phyloP scores from a whole-genome alignment of 2,888 invertebrate genomes.

The Cataglyphis albicans region DNA sequence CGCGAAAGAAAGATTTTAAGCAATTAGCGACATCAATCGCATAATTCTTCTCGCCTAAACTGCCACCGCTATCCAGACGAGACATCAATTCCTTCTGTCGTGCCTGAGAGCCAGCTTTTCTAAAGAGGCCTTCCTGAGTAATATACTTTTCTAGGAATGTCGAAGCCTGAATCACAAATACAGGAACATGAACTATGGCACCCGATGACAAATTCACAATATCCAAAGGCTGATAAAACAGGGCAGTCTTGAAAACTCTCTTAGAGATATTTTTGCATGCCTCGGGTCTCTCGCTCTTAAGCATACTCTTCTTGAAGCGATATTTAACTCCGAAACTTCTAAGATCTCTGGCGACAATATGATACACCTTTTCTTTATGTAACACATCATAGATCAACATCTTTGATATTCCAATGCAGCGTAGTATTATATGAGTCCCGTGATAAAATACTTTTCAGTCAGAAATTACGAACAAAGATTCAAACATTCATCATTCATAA shows the following conservation, averaged over 20 bases:
- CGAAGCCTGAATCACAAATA: constrained; percentile 91
- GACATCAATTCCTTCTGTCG: constrained; percentile 94
- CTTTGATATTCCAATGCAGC: constrained; percentile 68
- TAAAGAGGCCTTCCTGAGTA: constrained; percentile 93
- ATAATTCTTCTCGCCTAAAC: constrained; percentile 90
- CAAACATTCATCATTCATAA: neutral
- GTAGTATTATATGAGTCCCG: neutral
- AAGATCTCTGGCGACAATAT: constrained; percentile 89
- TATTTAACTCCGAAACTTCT: constrained; percentile 91
- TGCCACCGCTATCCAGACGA: constrained; percentile 90
- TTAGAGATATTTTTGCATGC: constrained; percentile 74
- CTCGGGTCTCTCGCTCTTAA: constrained; percentile 82
- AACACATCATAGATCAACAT: constrained; percentile 88
- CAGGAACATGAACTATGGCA: constrained; percentile 90
- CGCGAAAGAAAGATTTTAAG: constrained; percentile 94
- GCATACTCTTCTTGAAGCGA: constrained; percentile 89
- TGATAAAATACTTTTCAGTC: neutral
- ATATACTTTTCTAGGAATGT: constrained; percentile 90
- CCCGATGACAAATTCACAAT: constrained; percentile 90
- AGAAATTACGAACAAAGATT: constrained; percentile 4
- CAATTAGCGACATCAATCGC: constrained; percentile 95
- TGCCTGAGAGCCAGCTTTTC: constrained; percentile 94
- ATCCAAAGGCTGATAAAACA: constrained; percentile 87
- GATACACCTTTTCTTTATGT: constrained; percentile 87
- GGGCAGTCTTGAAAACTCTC: constrained; percentile 87